phyloP scores from a whole-genome alignment of 1,140 invertebrate species.

The Rhopalosiphum maidis region DNA sequence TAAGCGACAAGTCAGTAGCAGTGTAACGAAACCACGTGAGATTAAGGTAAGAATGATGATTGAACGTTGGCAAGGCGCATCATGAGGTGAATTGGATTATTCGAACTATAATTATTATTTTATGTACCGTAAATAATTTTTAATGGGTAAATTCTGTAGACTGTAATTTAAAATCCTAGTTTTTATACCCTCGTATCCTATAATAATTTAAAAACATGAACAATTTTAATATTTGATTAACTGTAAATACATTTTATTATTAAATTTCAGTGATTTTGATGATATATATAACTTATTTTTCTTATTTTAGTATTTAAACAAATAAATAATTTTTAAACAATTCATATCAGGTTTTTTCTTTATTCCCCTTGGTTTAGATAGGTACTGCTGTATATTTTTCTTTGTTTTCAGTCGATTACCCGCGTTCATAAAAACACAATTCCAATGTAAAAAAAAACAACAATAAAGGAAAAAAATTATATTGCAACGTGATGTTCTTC shows the following conservation, averaged over 20 bases:
- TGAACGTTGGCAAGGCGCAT: too few relatives aligned
- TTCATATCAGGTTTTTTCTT: neutral
- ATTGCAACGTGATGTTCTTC: conserved; percentile 1
- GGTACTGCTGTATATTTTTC: neutral
- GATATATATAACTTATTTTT: neutral
- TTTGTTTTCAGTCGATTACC: conserved; percentile 52
- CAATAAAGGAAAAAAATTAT: conserved; percentile 36
- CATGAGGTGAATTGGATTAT: too few relatives aligned
- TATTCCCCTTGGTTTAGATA: neutral
- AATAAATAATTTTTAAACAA: neutral
- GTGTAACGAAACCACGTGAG: too few relatives aligned
- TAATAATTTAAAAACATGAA: neutral
- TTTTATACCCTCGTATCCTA: neutral
- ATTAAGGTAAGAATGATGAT: too few relatives aligned
- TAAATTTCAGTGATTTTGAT: neutral
- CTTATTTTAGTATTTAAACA: neutral
- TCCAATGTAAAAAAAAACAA: conserved; percentile 15
- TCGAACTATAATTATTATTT: too few relatives aligned
- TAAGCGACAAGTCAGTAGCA: too few relatives aligned
- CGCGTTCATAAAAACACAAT: conserved; percentile 5
- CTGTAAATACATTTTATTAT: neutral
- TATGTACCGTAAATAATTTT: neutral
- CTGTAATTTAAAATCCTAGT: neutral
- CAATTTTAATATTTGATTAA: neutral
- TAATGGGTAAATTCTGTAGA: neutral